Evolutionary conservation across 2,113 vertebrate species (phyloP), one percentile per base, ranked within the genome.

Genomic region (Marcusenius ussheri): DNA sequence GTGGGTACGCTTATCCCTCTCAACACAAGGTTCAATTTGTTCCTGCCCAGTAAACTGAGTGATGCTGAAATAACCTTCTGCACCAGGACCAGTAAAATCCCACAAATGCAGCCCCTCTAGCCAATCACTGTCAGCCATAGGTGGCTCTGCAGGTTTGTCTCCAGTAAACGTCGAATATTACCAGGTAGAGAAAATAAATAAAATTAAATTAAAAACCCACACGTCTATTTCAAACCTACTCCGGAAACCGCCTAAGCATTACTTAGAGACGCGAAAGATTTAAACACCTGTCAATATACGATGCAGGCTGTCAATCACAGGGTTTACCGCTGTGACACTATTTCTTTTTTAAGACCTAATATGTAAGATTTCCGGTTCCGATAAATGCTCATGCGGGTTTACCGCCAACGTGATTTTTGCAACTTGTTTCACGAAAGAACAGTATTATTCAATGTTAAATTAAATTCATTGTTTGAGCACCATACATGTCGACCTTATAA

Each of bases 71-170:
- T 39, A 45, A 15, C 86, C 87, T 49, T 86, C 24, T 86, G 19
- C 47, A 24, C 24, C 35, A 42, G 80, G 35, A 88, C 84, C 49
- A 84, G 89, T 46, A 70, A 89, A 89, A 74, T 85, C 89, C 39
- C 47, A 35, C 19, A 53, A 45, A 86, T 45, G 77, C 42, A 70
- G 70, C 19, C 51, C 50, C 39, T 27, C 46, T 49, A 58, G 58
- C 89, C 90, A 91, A 91, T 88, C 90, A 88, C 49, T 80, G 51
- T 51, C 66, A 85, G 51, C 49, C 83, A 83, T 42, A 49, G 70
- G 84, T 70, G 49, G 39, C 86, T 62, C 6, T 27, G 19, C 11
- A 84, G 74, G 84, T 89, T 91, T 46, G 66, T 87, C n/a, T 89
- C 83, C 83, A 89, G 51, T 66, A 87, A 88, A 53, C 50, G 58